Percentiles rank a stretch among this genome's conserved stretches.
phyloP scores from a whole-genome alignment of 2,113 vertebrate species.

The Pomatostomus ruficeps region DNA sequence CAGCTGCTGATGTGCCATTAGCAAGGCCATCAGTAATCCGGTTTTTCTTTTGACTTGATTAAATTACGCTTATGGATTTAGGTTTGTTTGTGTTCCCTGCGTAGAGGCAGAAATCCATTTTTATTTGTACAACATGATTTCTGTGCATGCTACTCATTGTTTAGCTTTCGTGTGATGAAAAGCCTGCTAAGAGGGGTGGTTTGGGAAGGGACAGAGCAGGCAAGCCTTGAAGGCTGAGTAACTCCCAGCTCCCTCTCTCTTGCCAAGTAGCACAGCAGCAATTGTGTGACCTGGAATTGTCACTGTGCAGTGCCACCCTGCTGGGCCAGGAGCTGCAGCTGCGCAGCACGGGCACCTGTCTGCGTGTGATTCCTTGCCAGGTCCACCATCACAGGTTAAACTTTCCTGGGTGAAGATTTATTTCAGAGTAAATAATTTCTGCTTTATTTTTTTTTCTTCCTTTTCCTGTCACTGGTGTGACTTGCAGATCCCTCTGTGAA shows the following conservation, averaged over 20 bases:
- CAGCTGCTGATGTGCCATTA: slow-evolving; percentile 10
- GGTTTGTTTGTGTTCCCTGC: background rate
- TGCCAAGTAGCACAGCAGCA: background rate
- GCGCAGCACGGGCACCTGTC: rapidly evolving
- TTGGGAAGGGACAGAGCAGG: background rate
- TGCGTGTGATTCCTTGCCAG: background rate
- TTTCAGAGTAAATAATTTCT: background rate
- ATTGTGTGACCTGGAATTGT: background rate
- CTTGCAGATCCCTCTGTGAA: background rate
- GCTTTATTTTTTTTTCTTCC: background rate
- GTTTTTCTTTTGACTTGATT: background rate
- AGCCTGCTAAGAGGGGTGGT: background rate
- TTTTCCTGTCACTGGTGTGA: background rate
- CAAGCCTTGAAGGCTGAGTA: background rate
- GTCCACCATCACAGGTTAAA: background rate
- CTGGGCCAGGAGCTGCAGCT: background rate
- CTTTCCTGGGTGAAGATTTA: background rate
- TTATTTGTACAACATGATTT: background rate
- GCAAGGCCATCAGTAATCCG: background rate
- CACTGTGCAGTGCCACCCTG: background rate
- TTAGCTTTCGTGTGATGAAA: background rate
- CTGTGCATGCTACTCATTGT: background rate
- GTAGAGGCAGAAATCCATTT: background rate
- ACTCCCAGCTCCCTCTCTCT: background rate
- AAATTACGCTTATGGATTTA: background rate